These are phyloP conservation scores for Alethe diademata DNA, from an alignment of 2,113 vertebrate species.

Conservation along the genomic window DNA sequence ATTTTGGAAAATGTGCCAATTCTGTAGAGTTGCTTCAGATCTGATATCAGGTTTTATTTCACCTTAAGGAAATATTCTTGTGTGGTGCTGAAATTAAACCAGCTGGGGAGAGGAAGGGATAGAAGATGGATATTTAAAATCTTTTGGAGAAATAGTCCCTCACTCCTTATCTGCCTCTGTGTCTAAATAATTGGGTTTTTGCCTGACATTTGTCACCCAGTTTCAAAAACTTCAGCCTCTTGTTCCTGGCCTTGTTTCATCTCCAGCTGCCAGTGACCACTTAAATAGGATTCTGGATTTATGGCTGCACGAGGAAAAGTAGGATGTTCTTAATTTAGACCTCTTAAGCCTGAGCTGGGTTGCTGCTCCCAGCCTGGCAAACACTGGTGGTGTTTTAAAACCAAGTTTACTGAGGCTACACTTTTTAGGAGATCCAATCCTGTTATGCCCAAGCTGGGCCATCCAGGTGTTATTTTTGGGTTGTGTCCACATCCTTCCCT, in stretches of 20 bases:
- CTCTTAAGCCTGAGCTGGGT: neutral
- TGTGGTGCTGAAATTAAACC: neutral
- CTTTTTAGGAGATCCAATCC: neutral
- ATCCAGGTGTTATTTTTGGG: neutral
- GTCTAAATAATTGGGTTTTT: neutral
- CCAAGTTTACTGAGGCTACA: neutral
- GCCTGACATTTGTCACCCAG: neutral
- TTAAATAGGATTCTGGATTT: constrained; percentile 42
- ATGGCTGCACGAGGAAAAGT: neutral
- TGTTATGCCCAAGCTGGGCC: neutral
- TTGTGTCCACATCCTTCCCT: neutral
- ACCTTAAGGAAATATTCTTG: neutral
- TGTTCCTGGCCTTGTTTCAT: neutral
- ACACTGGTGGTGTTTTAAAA: neutral
- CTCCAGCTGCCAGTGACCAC: neutral
- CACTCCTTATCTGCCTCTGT: neutral
- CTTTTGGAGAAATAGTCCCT: neutral
- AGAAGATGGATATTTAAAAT: neutral
- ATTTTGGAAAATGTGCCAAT: neutral
- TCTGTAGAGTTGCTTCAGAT: neutral
- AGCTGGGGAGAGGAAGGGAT: neutral
- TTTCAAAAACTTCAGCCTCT: neutral
- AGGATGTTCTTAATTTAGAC: constrained; percentile 36
- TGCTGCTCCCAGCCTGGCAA: neutral
- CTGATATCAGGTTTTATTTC: neutral